Percentiles rank a stretch among this genome's conserved stretches.
Evolutionary conservation across 1,140 invertebrate genomes (phyloP).

Genomic region (Cydia splendana): DNA sequence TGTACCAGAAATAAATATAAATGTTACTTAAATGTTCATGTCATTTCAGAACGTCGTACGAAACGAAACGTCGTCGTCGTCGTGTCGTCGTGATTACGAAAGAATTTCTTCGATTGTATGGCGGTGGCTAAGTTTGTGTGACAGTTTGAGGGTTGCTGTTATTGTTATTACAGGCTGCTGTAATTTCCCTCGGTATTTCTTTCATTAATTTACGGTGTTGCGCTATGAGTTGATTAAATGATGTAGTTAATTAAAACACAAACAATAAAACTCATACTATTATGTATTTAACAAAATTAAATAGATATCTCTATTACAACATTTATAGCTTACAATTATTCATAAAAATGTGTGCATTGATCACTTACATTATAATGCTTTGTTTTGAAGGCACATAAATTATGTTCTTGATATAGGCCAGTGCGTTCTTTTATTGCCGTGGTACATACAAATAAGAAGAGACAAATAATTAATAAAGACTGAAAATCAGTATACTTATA

Average conservation of each 20-base stretch:
- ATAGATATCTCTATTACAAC: conserved; percentile 31
- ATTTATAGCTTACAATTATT: conserved; percentile 23
- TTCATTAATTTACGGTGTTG: too few species aligned
- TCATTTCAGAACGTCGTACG: too few species aligned
- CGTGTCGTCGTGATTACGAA: too few species aligned
- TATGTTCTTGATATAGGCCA: conserved; percentile 23
- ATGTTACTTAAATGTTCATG: too few species aligned
- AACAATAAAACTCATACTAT: conserved; percentile 20
- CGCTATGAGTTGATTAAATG: background rate
- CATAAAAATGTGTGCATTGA: conserved; percentile 12
- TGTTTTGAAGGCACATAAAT: conserved; percentile 35
- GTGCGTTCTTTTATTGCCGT: background rate
- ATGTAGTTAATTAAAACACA: background rate
- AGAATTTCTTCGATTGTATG: too few species aligned
- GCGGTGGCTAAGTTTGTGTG: too few species aligned
- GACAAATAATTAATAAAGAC: background rate
- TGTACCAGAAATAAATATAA: too few species aligned
- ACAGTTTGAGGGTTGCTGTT: too few species aligned
- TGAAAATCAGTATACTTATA: background rate
- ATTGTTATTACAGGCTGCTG: too few species aligned
- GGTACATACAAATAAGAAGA: background rate
- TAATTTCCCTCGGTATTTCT: too few species aligned
- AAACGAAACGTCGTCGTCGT: too few species aligned
- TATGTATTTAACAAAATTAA: conserved; percentile 23
- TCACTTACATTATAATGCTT: conserved; percentile 33